phyloP scores from a whole-genome alignment of 2,113 vertebrate genomes.

The Arvicanthis niloticus region DNA sequence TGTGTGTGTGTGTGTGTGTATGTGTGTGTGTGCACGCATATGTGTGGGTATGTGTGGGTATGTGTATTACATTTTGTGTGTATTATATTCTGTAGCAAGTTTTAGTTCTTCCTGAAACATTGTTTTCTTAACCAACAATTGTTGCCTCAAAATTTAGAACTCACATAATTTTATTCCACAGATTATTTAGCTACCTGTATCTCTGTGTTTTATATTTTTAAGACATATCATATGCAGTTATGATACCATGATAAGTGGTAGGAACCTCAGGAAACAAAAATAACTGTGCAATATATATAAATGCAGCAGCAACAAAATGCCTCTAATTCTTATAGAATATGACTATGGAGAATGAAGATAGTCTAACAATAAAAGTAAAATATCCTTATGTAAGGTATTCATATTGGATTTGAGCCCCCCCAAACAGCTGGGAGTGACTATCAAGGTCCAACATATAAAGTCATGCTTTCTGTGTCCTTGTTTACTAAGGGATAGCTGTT shows the following conservation, averaged over 20 bases:
- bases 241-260: neutral
- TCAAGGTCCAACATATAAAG: neutral
- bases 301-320: conserved; percentile 8
- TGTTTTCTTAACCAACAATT: neutral
- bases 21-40: too few species aligned
- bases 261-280: conserved; percentile 15
- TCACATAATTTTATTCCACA: neutral
- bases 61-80: too few species aligned
- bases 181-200: neutral
- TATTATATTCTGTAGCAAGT: neutral
- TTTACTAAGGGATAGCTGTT: neutral
- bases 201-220: neutral
- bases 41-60: too few species aligned
- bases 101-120: neutral
- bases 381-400: neutral
- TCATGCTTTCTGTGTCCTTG: neutral
- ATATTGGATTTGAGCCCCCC: neutral
- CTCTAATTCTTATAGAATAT: neutral
- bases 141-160: conserved; percentile 33
- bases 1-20: too few species aligned
- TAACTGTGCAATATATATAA: neutral
- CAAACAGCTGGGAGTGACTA: neutral
- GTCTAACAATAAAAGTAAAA: neutral
- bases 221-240: neutral
- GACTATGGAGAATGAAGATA: neutral